Conservation (phyloP, 2,113 vertebrate genomes). For the Lipotes vexillifer region DNA sequence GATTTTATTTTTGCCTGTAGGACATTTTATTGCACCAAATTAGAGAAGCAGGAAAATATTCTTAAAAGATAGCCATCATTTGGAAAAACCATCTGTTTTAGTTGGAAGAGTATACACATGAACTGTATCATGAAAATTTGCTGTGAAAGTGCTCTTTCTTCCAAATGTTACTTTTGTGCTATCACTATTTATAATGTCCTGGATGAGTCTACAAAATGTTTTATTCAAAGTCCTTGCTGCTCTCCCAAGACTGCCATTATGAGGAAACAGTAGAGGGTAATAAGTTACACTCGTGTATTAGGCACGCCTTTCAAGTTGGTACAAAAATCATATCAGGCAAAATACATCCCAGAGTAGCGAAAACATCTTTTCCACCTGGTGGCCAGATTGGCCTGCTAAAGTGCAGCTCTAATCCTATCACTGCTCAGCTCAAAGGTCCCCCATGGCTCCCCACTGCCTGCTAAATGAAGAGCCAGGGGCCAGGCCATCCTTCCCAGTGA, state of each 20-base stretch:
- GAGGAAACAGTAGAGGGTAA: background rate
- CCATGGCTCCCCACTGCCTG: background rate
- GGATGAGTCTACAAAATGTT: background rate
- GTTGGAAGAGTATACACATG: background rate
- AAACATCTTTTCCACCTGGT: background rate
- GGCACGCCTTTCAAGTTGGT: background rate
- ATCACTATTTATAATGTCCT: background rate
- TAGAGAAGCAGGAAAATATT: conserved; percentile 18
- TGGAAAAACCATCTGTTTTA: conserved; percentile 47
- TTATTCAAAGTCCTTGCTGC: background rate
- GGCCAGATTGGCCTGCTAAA: too few species aligned
- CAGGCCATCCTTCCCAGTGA: background rate
- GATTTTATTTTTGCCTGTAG: background rate
- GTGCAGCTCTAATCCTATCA: background rate
- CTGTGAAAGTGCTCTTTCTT: conserved; percentile 13
- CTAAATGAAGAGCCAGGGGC: background rate
- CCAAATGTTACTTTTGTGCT: conserved; percentile 23
- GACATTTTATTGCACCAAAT: background rate
- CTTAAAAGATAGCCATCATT: conserved; percentile 13
- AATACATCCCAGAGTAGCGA: background rate
- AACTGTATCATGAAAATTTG: background rate
- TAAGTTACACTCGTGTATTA: fast-evolving
- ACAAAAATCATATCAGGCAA: background rate
- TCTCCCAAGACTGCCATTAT: background rate
- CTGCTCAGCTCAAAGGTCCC: background rate